A percentile compares a stretch with the other conserved stretches of the same genome.
Conservation (phyloP, 1,140 invertebrate genomes). For the Littorina saxatilis region DNA sequence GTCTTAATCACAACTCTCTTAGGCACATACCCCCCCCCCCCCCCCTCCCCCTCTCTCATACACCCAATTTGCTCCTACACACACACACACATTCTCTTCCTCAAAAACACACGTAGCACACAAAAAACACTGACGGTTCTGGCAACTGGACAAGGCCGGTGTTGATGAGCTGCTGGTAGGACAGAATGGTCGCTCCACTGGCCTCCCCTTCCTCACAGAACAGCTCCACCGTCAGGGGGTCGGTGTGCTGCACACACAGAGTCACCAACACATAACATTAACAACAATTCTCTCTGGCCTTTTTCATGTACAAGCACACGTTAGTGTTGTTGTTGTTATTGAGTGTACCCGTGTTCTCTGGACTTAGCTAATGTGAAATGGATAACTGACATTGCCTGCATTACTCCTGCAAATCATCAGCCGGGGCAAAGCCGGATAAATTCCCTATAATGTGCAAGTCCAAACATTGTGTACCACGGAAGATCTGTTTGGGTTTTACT, state of each 20-base stretch:
- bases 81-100: too few species aligned
- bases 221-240: conserved; percentile 30
- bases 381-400: background rate
- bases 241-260: conserved; percentile 20
- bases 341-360: background rate
- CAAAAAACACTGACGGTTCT: background rate
- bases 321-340: background rate
- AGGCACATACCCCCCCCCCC: too few species aligned
- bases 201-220: background rate
- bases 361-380: too few species aligned
- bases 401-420: background rate
- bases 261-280: background rate
- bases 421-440: background rate
- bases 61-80: too few species aligned
- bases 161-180: conserved; percentile 8
- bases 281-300: background rate
- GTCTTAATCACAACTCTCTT: too few species aligned
- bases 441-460: background rate
- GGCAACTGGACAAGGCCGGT: background rate
- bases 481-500: background rate
- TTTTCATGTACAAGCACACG: background rate
- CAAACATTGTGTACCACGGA: background rate
- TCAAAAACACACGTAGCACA: too few species aligned
- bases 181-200: background rate
- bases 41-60: too few species aligned